Percentiles rank a stretch among this genome's conserved stretches.
These are phyloP conservation scores for Tanaodytes sp. DNA, from an alignment of 2,888 invertebrate species.

Conservation along the genomic window DNA sequence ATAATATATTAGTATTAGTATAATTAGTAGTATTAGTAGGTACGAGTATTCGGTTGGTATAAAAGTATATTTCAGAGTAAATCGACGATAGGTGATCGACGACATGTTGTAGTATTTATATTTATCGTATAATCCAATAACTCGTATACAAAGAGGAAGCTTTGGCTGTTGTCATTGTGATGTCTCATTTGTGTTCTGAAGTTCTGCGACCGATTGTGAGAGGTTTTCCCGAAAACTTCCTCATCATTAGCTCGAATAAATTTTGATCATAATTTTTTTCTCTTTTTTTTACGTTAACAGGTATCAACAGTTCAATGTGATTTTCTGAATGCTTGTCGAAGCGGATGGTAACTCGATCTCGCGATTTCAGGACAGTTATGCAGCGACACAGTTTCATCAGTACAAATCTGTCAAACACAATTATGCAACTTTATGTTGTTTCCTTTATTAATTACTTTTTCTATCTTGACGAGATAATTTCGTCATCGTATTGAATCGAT, in stretches of 20 bases:
- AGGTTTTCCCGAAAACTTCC: too few relatives aligned
- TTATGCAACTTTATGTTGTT: conserved; percentile 24
- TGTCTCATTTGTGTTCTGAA: conserved; percentile 44
- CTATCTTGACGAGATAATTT: too few relatives aligned
- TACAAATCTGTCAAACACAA: conserved; percentile 27
- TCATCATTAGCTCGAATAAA: too few relatives aligned
- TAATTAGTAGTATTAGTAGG: background rate
- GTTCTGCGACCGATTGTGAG: conserved; percentile 30
- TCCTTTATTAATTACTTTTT: background rate
- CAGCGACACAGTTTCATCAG: conserved; percentile 41
- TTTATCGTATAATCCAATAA: conserved; percentile 8
- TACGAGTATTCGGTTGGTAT: conserved; percentile 35
- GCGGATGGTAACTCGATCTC: conserved; percentile 18
- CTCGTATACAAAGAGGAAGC: conserved; percentile 52
- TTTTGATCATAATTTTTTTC: too few relatives aligned
- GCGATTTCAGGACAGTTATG: conserved; percentile 29
- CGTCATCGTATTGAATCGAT: too few relatives aligned
- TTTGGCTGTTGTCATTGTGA: conserved; percentile 48
- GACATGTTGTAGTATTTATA: conserved; percentile 32
- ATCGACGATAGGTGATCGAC: too few relatives aligned
- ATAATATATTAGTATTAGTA: background rate
- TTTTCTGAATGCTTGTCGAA: conserved; percentile 21
- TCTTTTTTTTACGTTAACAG: too few relatives aligned
- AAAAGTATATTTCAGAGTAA: conserved; percentile 45
- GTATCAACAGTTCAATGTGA: too few relatives aligned